phyloP scores from a whole-genome alignment of 2,888 invertebrate genomes.

The Brachynemurus nebulosus region DNA sequence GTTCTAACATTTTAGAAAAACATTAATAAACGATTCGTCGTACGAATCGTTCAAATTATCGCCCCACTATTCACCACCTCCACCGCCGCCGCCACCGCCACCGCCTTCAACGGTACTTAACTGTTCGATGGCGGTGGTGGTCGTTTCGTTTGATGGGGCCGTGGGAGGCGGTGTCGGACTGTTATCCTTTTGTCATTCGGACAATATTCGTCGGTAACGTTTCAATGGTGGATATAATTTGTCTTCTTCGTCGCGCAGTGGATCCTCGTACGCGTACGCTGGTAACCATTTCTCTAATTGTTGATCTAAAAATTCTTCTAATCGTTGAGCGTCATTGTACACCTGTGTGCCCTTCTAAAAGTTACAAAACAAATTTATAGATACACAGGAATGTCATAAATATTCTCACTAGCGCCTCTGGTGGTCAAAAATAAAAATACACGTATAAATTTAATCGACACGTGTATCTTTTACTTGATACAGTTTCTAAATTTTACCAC shows the following conservation, averaged over 20 bases:
- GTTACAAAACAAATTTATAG: too few species aligned
- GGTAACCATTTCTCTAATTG: conserved; percentile 71
- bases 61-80: background rate
- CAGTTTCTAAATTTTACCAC: too few species aligned
- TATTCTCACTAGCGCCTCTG: too few species aligned
- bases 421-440: too few species aligned
- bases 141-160: background rate
- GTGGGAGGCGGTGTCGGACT: background rate
- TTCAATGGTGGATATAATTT: conserved; percentile 35
- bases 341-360: conserved; percentile 59
- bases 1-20: conserved; percentile 1
- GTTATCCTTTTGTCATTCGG: conserved; percentile 25
- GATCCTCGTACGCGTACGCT: conserved; percentile 47
- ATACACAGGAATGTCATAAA: too few species aligned
- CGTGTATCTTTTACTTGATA: too few species aligned
- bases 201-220: conserved; percentile 36
- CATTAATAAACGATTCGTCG: background rate
- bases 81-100: background rate
- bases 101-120: background rate
- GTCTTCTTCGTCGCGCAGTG: conserved; percentile 34
- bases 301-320: conserved; percentile 77
- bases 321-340: conserved; percentile 61
- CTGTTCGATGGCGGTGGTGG: background rate
- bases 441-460: too few species aligned
- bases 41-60: background rate